Percentiles rank a stretch among this genome's conserved stretches.
phyloP scores from a whole-genome alignment of 2,797 vertebrate species.

The Rhinoraja longicauda region DNA sequence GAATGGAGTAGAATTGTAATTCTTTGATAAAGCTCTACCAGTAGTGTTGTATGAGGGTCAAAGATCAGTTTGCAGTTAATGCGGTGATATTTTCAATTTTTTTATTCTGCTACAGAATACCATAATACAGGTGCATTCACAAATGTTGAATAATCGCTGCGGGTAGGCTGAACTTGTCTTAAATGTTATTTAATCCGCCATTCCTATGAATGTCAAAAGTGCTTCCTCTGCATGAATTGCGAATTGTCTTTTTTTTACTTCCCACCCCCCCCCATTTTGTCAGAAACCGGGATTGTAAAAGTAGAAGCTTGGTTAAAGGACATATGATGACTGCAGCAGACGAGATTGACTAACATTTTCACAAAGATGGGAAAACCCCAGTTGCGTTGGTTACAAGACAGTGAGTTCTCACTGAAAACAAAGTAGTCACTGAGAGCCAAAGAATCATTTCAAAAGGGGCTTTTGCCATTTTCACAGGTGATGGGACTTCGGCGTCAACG shows the following conservation, averaged over 20 bases:
- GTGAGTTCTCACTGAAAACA: background rate
- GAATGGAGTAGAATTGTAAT: background rate
- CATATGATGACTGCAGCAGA: background rate
- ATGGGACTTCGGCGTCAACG: constrained; percentile 86
- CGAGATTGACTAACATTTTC: background rate
- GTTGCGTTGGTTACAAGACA: background rate
- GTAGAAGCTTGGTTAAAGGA: background rate
- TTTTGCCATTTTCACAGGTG: constrained; percentile 60
- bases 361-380: background rate
- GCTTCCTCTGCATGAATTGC: background rate
- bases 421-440: background rate
- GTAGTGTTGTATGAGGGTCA: background rate
- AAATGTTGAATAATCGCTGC: background rate
- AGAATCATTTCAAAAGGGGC: background rate
- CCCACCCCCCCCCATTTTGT: background rate
- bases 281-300: background rate
- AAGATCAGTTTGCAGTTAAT: background rate
- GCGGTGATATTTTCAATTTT: background rate
- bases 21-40: background rate
- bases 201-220: background rate
- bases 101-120: background rate
- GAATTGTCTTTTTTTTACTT: background rate
- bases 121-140: background rate
- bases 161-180: background rate
- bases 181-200: background rate